Conservation (phyloP, 2,113 vertebrate genomes). For the Tylochromis polylepis region DNA sequence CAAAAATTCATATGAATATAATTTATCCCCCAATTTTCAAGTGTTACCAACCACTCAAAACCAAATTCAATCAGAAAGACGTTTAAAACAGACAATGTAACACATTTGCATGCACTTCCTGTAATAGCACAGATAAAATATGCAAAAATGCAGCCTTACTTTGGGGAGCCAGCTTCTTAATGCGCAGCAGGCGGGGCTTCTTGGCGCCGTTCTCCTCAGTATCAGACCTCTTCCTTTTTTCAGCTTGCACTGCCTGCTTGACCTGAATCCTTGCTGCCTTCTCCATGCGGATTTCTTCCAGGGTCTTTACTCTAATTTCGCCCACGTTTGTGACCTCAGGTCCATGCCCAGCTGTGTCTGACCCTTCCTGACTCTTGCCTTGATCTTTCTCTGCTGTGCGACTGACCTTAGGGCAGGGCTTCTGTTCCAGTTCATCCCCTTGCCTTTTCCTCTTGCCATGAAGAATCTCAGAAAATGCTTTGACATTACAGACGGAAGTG, state of each 20-base stretch:
- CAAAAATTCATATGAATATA: neutral
- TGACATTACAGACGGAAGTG: constrained; percentile 36
- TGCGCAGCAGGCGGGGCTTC: constrained; percentile 57
- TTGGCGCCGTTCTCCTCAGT: constrained; percentile 7
- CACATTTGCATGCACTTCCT: neutral
- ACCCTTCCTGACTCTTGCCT: neutral
- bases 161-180: constrained; percentile 59
- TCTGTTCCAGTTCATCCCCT: constrained; percentile 62
- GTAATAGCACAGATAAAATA: neutral
- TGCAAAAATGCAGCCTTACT: constrained; percentile 52
- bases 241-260: constrained; percentile 4
- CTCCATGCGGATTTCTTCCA: constrained; percentile 91
- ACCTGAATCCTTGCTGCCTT: constrained; percentile 81
- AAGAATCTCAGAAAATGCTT: constrained; percentile 77
- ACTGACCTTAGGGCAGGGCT: neutral
- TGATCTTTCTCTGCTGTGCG: neutral
- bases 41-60: neutral
- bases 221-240: neutral
- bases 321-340: neutral
- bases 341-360: neutral
- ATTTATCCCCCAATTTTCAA: neutral
- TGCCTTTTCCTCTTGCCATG: constrained; percentile 77
- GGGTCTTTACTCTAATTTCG: constrained; percentile 82
- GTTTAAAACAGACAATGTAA: neutral
- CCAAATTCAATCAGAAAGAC: neutral